A percentile compares a stretch with the other conserved stretches of the same genome.
Conservation (phyloP, 2,113 vertebrate species). For the Lycaon pictus region DNA sequence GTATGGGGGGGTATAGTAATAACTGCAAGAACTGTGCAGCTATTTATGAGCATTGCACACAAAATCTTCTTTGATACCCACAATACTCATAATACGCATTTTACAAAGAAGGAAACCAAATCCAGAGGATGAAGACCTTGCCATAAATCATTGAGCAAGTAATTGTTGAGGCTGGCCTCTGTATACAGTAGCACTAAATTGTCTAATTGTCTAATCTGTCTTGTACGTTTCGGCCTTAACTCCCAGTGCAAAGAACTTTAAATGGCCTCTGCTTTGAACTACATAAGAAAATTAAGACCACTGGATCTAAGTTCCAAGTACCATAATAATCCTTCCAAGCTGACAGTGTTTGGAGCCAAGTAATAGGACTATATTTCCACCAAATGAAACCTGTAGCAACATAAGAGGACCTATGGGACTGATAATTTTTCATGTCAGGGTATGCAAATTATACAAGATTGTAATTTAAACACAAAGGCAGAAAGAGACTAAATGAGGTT, state of each 20-base stretch:
- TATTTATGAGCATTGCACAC: neutral
- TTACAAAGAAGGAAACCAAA: conserved; percentile 16
- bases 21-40: neutral
- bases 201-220: neutral
- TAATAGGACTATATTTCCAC: neutral
- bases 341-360: neutral
- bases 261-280: neutral
- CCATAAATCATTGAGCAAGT: neutral
- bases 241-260: neutral
- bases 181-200: neutral
- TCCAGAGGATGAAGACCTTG: neutral
- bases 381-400: neutral
- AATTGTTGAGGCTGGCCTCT: neutral
- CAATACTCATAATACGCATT: neutral
- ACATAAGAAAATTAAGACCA: neutral
- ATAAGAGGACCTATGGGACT: neutral
- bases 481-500: neutral
- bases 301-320: neutral
- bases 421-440: neutral
- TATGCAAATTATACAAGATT: neutral
- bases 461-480: neutral
- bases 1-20: neutral
- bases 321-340: neutral
- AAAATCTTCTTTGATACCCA: neutral
- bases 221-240: neutral